Evolutionary conservation across 2,797 vertebrate genomes (phyloP), one percentile per base, ranked within the genome.

Genomic region (Dendrocincla tyrannina): DNA sequence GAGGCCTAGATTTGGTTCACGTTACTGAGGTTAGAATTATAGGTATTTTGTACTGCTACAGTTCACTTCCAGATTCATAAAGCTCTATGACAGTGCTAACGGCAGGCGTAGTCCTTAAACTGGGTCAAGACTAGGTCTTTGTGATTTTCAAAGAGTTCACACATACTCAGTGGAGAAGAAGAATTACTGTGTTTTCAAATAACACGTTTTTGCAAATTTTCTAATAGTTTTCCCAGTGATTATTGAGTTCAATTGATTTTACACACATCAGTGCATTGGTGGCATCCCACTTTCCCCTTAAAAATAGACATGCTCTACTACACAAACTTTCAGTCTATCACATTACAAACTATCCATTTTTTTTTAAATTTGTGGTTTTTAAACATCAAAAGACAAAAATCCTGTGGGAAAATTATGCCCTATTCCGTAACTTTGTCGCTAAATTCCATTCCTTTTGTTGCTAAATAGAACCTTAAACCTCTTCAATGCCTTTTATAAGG

Each of bases 381-480:
- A 96, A 80, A 89, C 87, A 94, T 96, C 79, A 96, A 95, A 96
- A 77, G 86, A 94, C 39, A 93, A 95, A 95, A 91, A 33, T 90
- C 70, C 87, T 96, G 89, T 96, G 94, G 92, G 91, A 96, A 97
- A 97, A 92, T 95, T 93, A 95, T 95, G 46, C 58, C 42, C 46
- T 2, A 1, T 63, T 73, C 95, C 66, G 79, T 80, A 96, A 91
- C 41, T 83, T n/a, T 46, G 42, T 46, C 11, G 2, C 32, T 44
- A 64, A n/a, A 64, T 64, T 64, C 42, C 32, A 18, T 64, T 46
- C 30, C 85, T 96, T 96, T 96, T 90, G 73, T 96, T 2, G 7
- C n/a, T 80, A 81, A 85, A 93, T 18, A 91, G 58, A 94, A 78
- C 27, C 58, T 47, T 52, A 95, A 93, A 80, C 88, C 72, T 94